Evolutionary conservation across 2,888 invertebrate genomes (phyloP), one percentile per base, ranked within the genome.

Genomic region (Kuschelorhynchus macadamiae): DNA sequence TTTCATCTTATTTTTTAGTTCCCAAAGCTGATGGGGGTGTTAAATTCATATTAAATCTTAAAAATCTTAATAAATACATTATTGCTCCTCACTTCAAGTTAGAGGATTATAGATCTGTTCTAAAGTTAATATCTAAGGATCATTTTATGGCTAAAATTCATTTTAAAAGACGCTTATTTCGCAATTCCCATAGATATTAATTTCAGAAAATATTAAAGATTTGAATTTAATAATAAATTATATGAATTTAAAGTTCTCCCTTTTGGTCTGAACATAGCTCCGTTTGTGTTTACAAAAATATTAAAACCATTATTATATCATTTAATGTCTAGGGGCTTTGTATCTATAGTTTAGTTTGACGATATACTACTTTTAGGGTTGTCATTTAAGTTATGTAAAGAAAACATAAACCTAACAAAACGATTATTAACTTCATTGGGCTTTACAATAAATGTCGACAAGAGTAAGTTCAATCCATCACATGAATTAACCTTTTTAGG

Each of bases 71-170:
- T 33, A 49, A 65, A 44, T 76, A 59, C 36, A 42, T 77, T 20
- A 17, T 32, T n/a, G 56, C 70, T 7, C 42, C 68, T n/a, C 76
- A 77, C 65, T 77, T 78, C 47, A 76, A 78, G 66, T 61, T 76
- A 20, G 75, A 77, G 46, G 74, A 76, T 57, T 67, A 61, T 21
- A 66, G 70, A 59, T 72, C 74, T 0, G 50, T 47, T n/a, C 2
- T 50, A 33, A 50, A 32, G 30, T 14, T 7, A 50, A 9, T 21
- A 32, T 21, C 30, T 33, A 21, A 30, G 33, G 17, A 50, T 33
- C 12, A 32, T 50, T 33, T 21, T 50, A 50, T 50, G 50, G 21
- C 25, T 3, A 50, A 16, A 9, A 21, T 50, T n/a, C 32, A 50
- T 50, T 62, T 17, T 50, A 33, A 50, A 50, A 8, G 56, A 56